A percentile compares a stretch with the other conserved stretches of the same genome.
These are phyloP conservation scores for Melipona bicolor DNA, from an alignment of 2,888 invertebrate genomes.

Conservation along the genomic window DNA sequence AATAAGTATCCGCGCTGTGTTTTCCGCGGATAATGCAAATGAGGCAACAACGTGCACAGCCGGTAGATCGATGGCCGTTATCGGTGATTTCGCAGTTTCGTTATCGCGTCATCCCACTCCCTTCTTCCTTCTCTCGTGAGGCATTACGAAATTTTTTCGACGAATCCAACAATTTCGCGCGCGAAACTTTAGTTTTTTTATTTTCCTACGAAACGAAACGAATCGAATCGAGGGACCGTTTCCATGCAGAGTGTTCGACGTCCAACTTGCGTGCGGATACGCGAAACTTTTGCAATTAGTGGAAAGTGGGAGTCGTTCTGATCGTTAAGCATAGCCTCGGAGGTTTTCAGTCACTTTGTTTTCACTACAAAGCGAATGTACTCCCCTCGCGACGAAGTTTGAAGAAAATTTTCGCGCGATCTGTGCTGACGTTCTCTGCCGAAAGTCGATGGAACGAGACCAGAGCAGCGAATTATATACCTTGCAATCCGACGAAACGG, in stretches of 20 bases:
- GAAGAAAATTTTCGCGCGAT: neutral
- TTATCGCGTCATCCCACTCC: neutral
- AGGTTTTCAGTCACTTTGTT: constrained; percentile 6
- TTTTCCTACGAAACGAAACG: neutral
- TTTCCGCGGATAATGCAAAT: constrained; percentile 38
- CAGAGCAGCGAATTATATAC: no score
- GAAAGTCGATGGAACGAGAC: neutral
- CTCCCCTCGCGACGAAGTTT: neutral
- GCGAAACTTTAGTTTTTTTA: neutral
- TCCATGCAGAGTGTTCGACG: neutral
- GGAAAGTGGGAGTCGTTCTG: constrained; percentile 8
- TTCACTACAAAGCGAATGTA: neutral
- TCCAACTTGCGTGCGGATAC: neutral
- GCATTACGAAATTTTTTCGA: no score
- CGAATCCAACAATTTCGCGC: neutral
- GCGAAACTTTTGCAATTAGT: constrained; percentile 41
- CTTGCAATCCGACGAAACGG: no score
- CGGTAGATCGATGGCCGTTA: neutral
- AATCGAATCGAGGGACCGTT: neutral
- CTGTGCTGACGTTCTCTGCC: neutral
- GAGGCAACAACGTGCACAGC: neutral
- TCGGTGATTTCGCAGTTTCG: neutral
- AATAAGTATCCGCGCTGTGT: constrained; percentile 12
- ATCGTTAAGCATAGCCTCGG: neutral
- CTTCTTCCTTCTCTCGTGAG: no score